Evolutionary conservation across 2,797 vertebrate species (phyloP).

Genomic region (Lagocephalus sceleratus): DNA sequence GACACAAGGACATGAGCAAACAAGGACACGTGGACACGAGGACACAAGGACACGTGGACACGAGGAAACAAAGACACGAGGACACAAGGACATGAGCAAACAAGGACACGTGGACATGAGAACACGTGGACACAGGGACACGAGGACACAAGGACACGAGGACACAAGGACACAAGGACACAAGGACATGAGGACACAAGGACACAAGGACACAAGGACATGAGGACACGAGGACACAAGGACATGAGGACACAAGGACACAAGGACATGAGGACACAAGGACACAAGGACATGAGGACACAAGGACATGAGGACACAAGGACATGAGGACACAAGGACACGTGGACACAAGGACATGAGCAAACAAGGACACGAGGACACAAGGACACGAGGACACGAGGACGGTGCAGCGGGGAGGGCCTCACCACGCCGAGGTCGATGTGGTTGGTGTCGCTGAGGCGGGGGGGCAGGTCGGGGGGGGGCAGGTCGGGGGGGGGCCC

Average conservation of each 20-base stretch:
- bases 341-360: no score
- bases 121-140: neutral
- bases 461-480: conserved; percentile 15
- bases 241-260: neutral
- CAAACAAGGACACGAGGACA: no score
- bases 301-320: neutral
- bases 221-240: no score
- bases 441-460: conserved; percentile 54
- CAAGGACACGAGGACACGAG: no score
- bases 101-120: no score
- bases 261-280: no score
- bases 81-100: no score
- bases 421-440: conserved; percentile 50
- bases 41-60: neutral
- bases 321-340: no score
- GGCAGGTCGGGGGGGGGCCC: conserved; percentile 25
- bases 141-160: no score
- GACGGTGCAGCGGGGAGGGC: neutral
- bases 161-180: neutral
- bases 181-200: neutral
- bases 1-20: neutral
- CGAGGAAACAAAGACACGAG: no score
- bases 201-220: no score
- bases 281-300: neutral
- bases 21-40: neutral